phyloP scores from a whole-genome alignment of 53 echinoderm and acorn worm species.

The Echinarachnius parma region DNA sequence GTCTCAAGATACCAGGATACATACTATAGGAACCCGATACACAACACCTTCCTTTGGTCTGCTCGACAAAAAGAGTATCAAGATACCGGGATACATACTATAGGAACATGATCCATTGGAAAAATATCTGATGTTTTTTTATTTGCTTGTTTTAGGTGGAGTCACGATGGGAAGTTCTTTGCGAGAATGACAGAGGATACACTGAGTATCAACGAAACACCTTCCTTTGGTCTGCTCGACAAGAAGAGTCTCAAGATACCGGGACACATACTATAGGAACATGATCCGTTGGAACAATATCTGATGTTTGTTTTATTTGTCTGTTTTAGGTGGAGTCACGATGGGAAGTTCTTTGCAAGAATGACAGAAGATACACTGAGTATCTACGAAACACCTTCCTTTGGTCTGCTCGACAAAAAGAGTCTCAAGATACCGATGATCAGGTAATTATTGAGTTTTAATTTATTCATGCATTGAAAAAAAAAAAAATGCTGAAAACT shows the following conservation, averaged over 20 bases:
- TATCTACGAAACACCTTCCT: conserved; percentile 97
- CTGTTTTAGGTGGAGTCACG: conserved; percentile 74
- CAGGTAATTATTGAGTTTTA: conserved; percentile 47
- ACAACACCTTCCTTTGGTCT: conserved; percentile 97
- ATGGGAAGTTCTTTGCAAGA: conserved; percentile 92
- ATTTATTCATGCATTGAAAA: too few relatives aligned
- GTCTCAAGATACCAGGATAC: conserved; percentile 83
- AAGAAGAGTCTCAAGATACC: conserved; percentile 94
- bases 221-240: conserved; percentile 91
- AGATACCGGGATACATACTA: conserved; percentile 74
- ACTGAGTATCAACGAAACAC: conserved; percentile 94
- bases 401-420: conserved; percentile 93
- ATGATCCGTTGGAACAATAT: too few relatives aligned
- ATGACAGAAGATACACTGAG: conserved; percentile 74
- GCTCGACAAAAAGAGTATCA: conserved; percentile 94
- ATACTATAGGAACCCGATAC: too few relatives aligned
- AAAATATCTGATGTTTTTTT: too few relatives aligned
- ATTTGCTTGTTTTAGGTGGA: conserved; percentile 63
- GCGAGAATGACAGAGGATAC: conserved; percentile 74
- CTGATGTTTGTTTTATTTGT: background rate
- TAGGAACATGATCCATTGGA: too few relatives aligned
- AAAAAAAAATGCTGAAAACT: too few relatives aligned
- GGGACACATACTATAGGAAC: too few relatives aligned
- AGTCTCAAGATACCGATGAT: conserved; percentile 86
- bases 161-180: conserved; percentile 85